Conservation (phyloP, 2,797 vertebrate genomes). For the Ctenosaura bakeri region DNA sequence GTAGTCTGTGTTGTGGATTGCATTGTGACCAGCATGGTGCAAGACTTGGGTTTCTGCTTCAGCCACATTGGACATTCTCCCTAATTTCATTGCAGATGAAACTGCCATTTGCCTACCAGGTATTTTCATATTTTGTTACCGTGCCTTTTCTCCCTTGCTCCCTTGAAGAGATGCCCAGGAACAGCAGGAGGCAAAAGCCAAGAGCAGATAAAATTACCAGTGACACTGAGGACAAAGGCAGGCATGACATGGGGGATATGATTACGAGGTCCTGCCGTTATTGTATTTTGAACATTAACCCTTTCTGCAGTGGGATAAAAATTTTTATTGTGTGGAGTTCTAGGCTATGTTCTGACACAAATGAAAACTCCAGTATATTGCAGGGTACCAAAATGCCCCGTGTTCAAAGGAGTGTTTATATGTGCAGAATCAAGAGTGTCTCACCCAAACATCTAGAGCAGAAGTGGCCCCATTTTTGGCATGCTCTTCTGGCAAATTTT, state of each 20-base stretch:
- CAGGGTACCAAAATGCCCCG: no score
- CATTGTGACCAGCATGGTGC: constrained; percentile 1
- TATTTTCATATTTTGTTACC: constrained; percentile 39
- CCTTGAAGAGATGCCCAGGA: background rate
- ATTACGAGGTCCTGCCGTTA: background rate
- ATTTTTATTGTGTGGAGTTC: no score
- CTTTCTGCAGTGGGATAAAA: no score
- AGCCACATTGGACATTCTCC: constrained; percentile 57
- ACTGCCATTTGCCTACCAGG: constrained; percentile 45
- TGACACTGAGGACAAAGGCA: background rate
- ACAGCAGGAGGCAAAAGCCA: background rate
- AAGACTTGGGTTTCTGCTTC: constrained; percentile 41
- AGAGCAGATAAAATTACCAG: background rate
- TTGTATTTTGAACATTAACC: background rate
- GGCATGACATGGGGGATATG: background rate
- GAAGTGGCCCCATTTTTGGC: no score
- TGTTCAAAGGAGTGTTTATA: no score
- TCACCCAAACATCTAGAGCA: no score
- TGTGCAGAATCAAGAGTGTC: no score
- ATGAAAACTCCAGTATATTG: no score
- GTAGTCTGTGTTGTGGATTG: constrained; percentile 25
- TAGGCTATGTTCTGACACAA: no score
- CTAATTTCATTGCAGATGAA: constrained; percentile 54
- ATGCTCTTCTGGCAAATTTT: no score
- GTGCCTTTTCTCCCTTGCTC: constrained; percentile 41